Base-by-base conservation (phyloP, 2,797 vertebrate genomes). In the Carduelis carduelis region DNA sequence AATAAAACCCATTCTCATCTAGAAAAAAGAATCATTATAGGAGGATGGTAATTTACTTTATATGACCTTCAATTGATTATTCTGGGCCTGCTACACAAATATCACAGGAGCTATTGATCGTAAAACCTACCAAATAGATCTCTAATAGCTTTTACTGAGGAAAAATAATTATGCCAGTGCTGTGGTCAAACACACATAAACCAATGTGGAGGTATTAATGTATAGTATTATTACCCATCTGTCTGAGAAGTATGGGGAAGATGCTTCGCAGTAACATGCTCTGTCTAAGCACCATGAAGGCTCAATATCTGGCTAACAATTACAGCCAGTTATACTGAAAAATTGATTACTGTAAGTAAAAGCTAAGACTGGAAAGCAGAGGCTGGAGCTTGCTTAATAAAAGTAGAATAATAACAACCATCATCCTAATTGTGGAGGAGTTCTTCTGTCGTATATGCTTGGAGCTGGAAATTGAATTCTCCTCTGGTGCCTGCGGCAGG, bases 21-120 rank as follows among this genome's bases (percentile, higher is more conserved):
- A 96, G 97, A 97, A 98, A 98, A 98, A 98, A 98, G 98, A 98
- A 98, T 99, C 98, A 98, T 98, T 98, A 98, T 97, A 97, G 96
- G 97, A 98, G 97, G 98, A 98, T 98, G 98, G 98, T 98, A 99
- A 99, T 99, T 98, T 99, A 98, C 98, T 99, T 98, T 98, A 98
- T 98, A 97, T 98, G 98, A 98, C 98, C 98, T 98, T 97, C 98
- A 98, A 98, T 98, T 98, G 98, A 98, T 98, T 98, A 98, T 98
- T 97, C 98, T 97, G 97, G 95, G 98, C 97, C 98, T 98, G 98
- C 98, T 98, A 98, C 98, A 98, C 98, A 99, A 98, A 99, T 99
- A 98, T 98, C 98, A 98, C 98, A 98, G 96, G 98, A 98, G 98
- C 98, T 99, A 99, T 99, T 98, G 98, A 99, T 98, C 97, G 97